These are phyloP conservation scores for Saccostrea cuccullata DNA, from an alignment of 1,140 invertebrate species.

Conservation along the genomic window DNA sequence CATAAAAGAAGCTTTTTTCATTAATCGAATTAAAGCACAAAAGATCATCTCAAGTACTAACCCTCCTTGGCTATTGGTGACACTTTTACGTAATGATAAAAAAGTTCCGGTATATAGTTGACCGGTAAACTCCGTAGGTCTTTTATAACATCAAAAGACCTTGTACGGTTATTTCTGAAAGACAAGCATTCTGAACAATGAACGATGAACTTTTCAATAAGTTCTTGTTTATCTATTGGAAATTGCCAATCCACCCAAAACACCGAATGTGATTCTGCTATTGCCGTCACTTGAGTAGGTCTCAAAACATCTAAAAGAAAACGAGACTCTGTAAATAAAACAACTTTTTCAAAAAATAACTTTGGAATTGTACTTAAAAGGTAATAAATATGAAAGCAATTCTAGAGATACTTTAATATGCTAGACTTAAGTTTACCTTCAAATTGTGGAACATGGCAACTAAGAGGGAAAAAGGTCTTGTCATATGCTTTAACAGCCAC, in stretches of 20 bases:
- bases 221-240: not conserved
- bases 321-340: not conserved
- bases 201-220: not conserved
- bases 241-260: constrained; percentile 28
- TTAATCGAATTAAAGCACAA: too few relatives aligned
- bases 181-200: not conserved
- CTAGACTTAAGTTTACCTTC: not conserved
- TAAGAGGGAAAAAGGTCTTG: not conserved
- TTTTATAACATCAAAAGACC: not conserved
- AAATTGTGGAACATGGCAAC: not conserved
- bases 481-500: not conserved
- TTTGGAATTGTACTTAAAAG: not conserved
- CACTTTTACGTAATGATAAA: not conserved
- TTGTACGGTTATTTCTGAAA: constrained; percentile 4
- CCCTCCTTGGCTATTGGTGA: not conserved
- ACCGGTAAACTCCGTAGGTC: not conserved
- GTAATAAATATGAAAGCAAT: not conserved
- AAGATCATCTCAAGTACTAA: not conserved
- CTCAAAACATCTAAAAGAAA: constrained; percentile 1
- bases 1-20: too few relatives aligned
- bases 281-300: not conserved
- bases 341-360: not conserved
- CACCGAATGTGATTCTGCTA: not conserved
- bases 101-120: not conserved
- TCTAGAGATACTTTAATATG: not conserved